These are phyloP conservation scores for Erithacus rubecula DNA, from an alignment of 2,797 vertebrate genomes.

Conservation along the genomic window DNA sequence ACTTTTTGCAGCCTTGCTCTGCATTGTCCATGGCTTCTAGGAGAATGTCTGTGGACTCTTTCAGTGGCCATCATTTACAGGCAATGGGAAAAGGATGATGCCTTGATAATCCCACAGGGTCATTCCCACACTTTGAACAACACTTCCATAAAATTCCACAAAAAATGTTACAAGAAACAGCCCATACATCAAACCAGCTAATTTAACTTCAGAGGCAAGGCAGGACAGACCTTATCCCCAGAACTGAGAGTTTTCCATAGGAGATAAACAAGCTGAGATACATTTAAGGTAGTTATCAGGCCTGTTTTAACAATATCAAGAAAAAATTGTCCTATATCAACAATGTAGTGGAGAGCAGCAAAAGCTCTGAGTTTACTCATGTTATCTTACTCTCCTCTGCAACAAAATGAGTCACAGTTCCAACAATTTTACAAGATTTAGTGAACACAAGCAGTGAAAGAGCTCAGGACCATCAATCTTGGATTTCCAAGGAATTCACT, in stretches of 20 bases:
- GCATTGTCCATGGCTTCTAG: background rate
- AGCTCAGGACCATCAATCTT: background rate
- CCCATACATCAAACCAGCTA: background rate
- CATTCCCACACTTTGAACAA: background rate
- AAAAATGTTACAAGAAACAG: background rate
- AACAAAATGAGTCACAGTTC: background rate
- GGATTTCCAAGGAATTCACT: background rate
- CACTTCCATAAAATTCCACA: background rate
- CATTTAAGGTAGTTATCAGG: background rate
- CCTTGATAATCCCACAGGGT: background rate
- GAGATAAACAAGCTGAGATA: background rate
- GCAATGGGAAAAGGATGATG: background rate
- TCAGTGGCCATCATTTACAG: background rate
- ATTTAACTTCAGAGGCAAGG: background rate
- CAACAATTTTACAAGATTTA: background rate
- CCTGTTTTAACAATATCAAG: background rate
- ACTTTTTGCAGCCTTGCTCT: background rate
- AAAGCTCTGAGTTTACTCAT: background rate
- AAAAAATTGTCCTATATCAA: background rate
- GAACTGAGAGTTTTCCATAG: background rate
- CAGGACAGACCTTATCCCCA: background rate
- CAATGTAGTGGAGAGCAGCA: background rate
- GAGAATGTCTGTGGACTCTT: fast-evolving
- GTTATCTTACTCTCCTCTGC: background rate
- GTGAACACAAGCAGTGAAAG: background rate